These are phyloP conservation scores for Branchellion lobata DNA, from an alignment of 2,888 invertebrate genomes.

Conservation along the genomic window DNA sequence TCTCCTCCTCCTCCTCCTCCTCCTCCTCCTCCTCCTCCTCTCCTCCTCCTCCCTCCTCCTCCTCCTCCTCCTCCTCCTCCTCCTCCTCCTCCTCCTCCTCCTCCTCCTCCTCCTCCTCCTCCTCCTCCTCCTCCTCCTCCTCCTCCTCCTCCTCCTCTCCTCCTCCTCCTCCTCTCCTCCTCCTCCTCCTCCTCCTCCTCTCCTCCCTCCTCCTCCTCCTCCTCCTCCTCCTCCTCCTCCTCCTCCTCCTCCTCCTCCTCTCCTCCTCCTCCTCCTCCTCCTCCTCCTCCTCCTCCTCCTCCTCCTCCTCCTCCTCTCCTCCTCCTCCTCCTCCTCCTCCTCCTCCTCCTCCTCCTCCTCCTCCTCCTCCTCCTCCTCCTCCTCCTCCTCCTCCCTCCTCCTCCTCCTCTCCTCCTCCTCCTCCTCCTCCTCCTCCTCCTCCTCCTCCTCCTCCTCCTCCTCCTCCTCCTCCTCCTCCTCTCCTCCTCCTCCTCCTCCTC, in stretches of 20 bases:
- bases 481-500: neutral
- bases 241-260: neutral
- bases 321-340: neutral
- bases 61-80: neutral
- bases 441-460: conserved; percentile 1
- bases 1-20: neutral
- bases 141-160: neutral
- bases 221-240: conserved; percentile 1
- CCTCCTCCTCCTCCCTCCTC: neutral
- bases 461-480: neutral
- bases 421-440: neutral
- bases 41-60: neutral
- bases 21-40: neutral
- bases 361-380: conserved; percentile 11
- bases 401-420: neutral
- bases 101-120: neutral
- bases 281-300: neutral
- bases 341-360: neutral
- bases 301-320: conserved; percentile 20
- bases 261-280: neutral
- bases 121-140: conserved; percentile 1
- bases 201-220: neutral
- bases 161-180: neutral
- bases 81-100: conserved; percentile 4
- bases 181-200: neutral